A percentile compares a stretch with the other conserved stretches of the same genome.
phyloP scores from a whole-genome alignment of 1,140 invertebrate species.

The Drosophila parabipectinata region DNA sequence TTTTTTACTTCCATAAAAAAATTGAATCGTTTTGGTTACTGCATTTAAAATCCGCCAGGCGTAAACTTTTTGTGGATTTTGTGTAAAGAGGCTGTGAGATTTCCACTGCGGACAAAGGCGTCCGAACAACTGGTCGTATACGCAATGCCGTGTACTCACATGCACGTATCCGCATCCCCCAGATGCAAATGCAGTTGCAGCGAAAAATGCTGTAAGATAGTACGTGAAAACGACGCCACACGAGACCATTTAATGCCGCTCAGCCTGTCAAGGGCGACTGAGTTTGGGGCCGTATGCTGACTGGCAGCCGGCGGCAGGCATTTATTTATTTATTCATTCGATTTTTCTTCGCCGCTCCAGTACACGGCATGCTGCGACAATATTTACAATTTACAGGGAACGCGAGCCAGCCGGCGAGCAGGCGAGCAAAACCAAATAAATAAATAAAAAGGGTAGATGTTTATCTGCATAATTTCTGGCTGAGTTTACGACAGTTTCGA shows the following conservation, averaged over 20 bases:
- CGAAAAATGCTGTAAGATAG: conserved; percentile 22
- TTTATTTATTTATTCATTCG: conserved; percentile 56
- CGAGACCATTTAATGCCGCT: conserved; percentile 44
- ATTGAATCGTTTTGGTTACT: background rate
- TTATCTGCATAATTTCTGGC: conserved; percentile 80
- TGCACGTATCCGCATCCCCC: conserved; percentile 9
- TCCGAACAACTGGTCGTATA: conserved; percentile 13
- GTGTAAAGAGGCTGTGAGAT: background rate
- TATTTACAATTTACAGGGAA: conserved; percentile 68
- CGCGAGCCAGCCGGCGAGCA: conserved; percentile 47
- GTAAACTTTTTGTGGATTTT: background rate
- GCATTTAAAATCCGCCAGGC: background rate
- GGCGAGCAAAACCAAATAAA: conserved; percentile 72
- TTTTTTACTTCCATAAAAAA: background rate
- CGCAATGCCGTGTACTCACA: conserved; percentile 4
- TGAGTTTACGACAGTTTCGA: conserved; percentile 65
- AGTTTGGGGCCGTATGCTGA: conserved; percentile 14
- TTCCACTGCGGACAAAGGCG: background rate
- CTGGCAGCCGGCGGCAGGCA: conserved; percentile 29
- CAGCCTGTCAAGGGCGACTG: conserved; percentile 39
- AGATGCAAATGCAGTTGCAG: conserved; percentile 16
- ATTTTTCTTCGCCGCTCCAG: conserved; percentile 43
- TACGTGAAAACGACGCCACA: conserved; percentile 32
- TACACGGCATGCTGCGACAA: conserved; percentile 72
- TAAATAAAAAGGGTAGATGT: conserved; percentile 81